phyloP scores from a whole-genome alignment of 2,113 vertebrate species.

The Mohoua ochrocephala region DNA sequence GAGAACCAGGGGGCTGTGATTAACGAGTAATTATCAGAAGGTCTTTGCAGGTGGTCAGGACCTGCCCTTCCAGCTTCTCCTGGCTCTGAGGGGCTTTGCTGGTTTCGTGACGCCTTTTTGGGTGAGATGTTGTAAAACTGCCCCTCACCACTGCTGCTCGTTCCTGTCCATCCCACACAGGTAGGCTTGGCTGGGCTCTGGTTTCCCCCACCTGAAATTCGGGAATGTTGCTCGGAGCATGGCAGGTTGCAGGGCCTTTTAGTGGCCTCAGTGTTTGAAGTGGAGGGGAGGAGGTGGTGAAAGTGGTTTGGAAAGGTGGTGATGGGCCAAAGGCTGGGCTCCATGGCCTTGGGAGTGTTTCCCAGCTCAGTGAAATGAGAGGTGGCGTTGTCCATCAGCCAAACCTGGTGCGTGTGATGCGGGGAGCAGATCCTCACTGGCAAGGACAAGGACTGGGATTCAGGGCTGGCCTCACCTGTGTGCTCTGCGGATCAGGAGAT shows the following conservation, averaged over 20 bases:
- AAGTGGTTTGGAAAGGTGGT: background rate
- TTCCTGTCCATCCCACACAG: rapidly evolving
- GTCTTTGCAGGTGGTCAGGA: background rate
- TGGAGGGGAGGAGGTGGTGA: background rate
- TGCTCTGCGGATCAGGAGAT: rapidly evolving
- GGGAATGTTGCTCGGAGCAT: rapidly evolving
- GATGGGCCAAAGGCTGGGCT: rapidly evolving
- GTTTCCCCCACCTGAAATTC: background rate
- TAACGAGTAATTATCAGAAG: background rate
- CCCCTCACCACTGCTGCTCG: rapidly evolving
- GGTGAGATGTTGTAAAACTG: background rate
- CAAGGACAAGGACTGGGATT: rapidly evolving
- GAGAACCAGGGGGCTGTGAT: background rate
- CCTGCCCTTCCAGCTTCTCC: background rate
- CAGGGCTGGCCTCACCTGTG: rapidly evolving
- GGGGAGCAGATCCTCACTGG: rapidly evolving
- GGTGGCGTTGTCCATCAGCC: rapidly evolving
- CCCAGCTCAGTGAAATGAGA: rapidly evolving
- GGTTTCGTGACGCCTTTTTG: background rate
- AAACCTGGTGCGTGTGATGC: rapidly evolving
- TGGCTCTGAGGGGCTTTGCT: background rate
- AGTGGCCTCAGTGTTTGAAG: rapidly evolving
- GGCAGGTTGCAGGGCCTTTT: rapidly evolving
- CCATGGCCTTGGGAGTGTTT: rapidly evolving
- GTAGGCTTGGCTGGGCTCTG: rapidly evolving